phyloP scores from a whole-genome alignment of 1,140 invertebrate species.

The Homalodisca vitripennis region DNA sequence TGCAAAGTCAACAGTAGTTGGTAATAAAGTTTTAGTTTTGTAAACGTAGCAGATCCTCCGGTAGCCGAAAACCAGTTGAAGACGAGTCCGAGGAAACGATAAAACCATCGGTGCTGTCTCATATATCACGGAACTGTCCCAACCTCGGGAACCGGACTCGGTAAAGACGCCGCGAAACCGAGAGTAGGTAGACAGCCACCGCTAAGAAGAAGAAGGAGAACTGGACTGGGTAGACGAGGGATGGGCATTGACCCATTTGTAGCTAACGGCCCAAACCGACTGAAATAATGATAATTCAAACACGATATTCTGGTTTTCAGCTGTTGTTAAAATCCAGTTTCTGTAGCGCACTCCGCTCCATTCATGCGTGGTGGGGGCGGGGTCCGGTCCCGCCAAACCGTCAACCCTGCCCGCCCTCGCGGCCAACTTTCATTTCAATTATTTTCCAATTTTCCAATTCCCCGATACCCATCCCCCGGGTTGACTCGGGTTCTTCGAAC shows the following conservation, averaged over 20 bases:
- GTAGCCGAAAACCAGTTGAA: too few species aligned
- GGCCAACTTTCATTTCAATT: constrained; percentile 14
- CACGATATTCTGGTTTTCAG: constrained; percentile 34
- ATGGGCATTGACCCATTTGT: constrained; percentile 24
- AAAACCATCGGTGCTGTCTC: too few species aligned
- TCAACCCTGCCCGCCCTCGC: not conserved
- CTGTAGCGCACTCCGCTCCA: constrained; percentile 29
- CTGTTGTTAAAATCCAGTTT: constrained; percentile 31
- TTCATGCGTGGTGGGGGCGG: constrained; percentile 16
- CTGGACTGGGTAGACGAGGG: not conserved
- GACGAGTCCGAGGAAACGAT: too few species aligned
- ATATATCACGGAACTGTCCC: constrained; percentile 7
- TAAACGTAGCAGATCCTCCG: too few species aligned
- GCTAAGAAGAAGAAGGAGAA: not conserved
- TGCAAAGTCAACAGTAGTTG: too few species aligned
- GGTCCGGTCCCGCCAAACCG: too few species aligned
- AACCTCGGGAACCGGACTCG: not conserved
- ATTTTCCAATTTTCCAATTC: constrained; percentile 12
- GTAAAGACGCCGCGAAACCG: not conserved
- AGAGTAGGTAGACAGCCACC: constrained; percentile 2
- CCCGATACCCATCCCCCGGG: constrained; percentile 18
- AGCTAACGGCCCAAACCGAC: constrained; percentile 1
- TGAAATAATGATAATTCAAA: constrained; percentile 33
- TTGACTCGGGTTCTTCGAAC: not conserved
- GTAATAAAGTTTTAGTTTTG: too few species aligned